Base-by-base conservation (phyloP, 2,888 invertebrate species). In the Leptogaster cylindrica region DNA sequence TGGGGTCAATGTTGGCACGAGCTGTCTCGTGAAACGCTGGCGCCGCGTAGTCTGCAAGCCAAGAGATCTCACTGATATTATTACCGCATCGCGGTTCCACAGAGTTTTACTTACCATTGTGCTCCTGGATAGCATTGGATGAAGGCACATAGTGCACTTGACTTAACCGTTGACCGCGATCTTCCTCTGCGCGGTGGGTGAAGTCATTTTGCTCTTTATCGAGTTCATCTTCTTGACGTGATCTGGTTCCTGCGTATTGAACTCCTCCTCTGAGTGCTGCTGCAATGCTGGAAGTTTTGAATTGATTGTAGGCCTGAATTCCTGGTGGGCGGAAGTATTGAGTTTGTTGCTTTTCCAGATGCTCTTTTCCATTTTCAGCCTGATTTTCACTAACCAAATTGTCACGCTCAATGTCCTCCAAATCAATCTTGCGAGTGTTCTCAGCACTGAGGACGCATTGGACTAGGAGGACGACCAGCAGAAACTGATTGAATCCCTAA, bases 321-420 rank as follows among this genome's bases (percentile, higher is more conserved):
- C 46, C 27, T 14, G 65, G 67, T n/a, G 72, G 61, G 7, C 63
- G 65, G 25, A 52, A 48, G 6, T 68, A 68, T 55, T 71, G 72
- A 7, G 73, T 1, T 73, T 71, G 58, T 72, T 74, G 33, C 48
- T 66, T 46, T 16, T 65, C 44, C 10, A 61, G 14, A 58, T 36
- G 52, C 65, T 70, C 68, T 52, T 39, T 36, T n/a, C 50, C 46
- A n/a, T n/a, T n/a, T 52, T 72, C 66, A 14, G 70, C 31, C 20
- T 66, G 68, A 71, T 83, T 82, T 77, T 88, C 88, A 72, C 84
- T 85, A 61, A 84, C 84, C 63, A 88, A 77, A 74, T 88, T 89
- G 74, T 90, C 90, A 31, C 86, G 84, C 76, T 91, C 90, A 71
- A 91, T 89, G 78, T 91, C 91, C 77, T 90, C 89, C 51, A 91